Evolutionary conservation across 2,797 vertebrate species (phyloP), one percentile per base, ranked within the genome.

Genomic region (Aplochiton taeniatus): DNA sequence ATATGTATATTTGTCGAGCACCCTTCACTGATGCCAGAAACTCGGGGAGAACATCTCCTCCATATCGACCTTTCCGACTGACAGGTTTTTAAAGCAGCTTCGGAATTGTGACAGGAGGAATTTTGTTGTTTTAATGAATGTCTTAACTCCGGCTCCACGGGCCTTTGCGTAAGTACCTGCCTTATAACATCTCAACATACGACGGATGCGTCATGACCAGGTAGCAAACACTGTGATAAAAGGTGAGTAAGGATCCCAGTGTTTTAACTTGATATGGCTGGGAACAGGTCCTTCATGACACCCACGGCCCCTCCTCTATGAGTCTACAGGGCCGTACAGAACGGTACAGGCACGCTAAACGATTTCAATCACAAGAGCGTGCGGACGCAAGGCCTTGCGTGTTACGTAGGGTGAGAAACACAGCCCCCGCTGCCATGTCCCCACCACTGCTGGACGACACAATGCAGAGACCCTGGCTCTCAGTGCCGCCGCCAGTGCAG

Each of bases 391-490:
- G 31, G 31, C 31, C 31, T 31, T 31, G 31, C 31, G 6, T 31
- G 31, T 6, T 31, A 31, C 31, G 31, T 31, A 3, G 6, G 31
- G 31, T 31, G 31, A 3, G 31, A 31, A 31, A 74, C 58, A 49
- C 17, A 49, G 74, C 69, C 53, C 66, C 67, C 48, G 47, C 62
- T 54, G 48, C 58, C 60, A 51, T 51, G 60, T 73, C 76, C 74
- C 80, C 72, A 66, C 82, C 85, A 82, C 79, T 74, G 80, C 85
- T 83, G 73, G 78, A 87, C 87, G 6, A 81, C 81, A 79, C 77
- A 79, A 70, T 70, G 82, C 90, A 86, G 92, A 90, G 90, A 84
- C 85, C 86, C 86, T 90, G 86, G 78, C 92, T 90, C 31, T 31
- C 47, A 11, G 83, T 81, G 79, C 89, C 83, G 87, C 78, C 76